Evolutionary conservation across 1,140 invertebrate species (phyloP), one percentile per base, ranked within the genome.

Genomic region (Luehdorfia chinensis): DNA sequence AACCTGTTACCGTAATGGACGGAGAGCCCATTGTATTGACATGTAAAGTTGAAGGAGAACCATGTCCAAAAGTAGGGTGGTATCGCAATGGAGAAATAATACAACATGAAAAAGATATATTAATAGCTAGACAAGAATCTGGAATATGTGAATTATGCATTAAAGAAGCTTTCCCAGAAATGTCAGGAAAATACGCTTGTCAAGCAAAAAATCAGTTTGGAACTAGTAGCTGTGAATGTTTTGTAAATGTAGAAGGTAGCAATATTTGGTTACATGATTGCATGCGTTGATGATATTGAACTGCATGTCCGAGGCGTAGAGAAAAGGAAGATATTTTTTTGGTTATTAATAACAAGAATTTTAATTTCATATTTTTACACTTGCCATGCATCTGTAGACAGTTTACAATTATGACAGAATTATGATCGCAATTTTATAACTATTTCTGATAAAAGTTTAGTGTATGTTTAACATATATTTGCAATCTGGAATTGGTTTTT

Each of bases 111-210:
- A 94, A 94, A 79, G 95, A 96, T 73, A 91, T 95, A 21, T 90
- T 89, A 5, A 91, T 96, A 31, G 87, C 89, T 6, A 93, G 95
- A 81, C 91, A 94, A 68, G 88, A 89, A 50, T 92, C 95, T 67
- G 95, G 95, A 47, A 87, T 92, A 43, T 97, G 95, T 72, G 93
- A 92, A 75, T 87, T 98, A 48, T 91, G 93, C 50, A 96, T 98
- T 62, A 91, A 91, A 32, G 96, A 98, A 91, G 96, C 97, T 15
- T 98, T 97, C 78, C 96, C 96, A 2, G 96, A 98, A 90, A 95
- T 98, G 90, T 91, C 92, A 57, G 97, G 96, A 12, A 91, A 92
- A 79, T 98, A 98, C 78, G 91, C 90, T 41, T 97, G 96, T 78
- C 85, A 88, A 56, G 95, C 96, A 39, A 88, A 91, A 16, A 99